Evolutionary conservation across 2,888 invertebrate genomes (phyloP).

Genomic region (Romanomermis culicivorax): DNA sequence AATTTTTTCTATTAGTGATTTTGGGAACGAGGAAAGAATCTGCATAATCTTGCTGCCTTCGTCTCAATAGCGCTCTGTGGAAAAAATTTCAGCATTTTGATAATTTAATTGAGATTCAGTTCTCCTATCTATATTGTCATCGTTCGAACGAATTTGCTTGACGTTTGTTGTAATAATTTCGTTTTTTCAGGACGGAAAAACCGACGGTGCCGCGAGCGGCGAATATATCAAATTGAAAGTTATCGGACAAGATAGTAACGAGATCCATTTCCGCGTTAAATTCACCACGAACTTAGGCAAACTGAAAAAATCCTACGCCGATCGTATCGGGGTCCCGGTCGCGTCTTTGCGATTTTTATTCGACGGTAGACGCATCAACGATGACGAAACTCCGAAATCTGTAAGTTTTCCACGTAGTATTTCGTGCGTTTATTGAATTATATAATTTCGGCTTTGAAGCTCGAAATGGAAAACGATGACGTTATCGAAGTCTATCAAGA

Average conservation of each 20-base stretch:
- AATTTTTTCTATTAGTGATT: too few species aligned
- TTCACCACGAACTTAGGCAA: constrained; percentile 50
- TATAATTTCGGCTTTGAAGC: too few species aligned
- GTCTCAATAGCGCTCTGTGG: too few species aligned
- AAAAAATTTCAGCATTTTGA: too few species aligned
- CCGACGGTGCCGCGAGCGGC: constrained; percentile 31
- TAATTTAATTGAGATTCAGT: too few species aligned
- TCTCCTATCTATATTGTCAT: too few species aligned
- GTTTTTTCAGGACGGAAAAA: neutral
- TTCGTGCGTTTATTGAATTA: too few species aligned
- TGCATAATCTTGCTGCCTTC: too few species aligned
- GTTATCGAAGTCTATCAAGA: constrained; percentile 42
- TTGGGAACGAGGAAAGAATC: too few species aligned
- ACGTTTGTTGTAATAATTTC: too few species aligned
- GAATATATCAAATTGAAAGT: constrained; percentile 50
- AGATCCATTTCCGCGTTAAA: constrained; percentile 51
- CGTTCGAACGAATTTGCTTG: too few species aligned
- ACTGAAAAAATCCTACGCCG: constrained; percentile 48
- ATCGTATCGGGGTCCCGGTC: constrained; percentile 45
- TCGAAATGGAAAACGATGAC: constrained; percentile 49
- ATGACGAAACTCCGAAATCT: constrained; percentile 48
- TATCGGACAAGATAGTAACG: constrained; percentile 45
- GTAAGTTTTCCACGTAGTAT: constrained; percentile 25
- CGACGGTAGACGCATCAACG: constrained; percentile 47
- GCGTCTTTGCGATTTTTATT: constrained; percentile 46